These are phyloP conservation scores for Elephas maximus DNA, from an alignment of 2,113 vertebrate genomes.

Conservation along the genomic window DNA sequence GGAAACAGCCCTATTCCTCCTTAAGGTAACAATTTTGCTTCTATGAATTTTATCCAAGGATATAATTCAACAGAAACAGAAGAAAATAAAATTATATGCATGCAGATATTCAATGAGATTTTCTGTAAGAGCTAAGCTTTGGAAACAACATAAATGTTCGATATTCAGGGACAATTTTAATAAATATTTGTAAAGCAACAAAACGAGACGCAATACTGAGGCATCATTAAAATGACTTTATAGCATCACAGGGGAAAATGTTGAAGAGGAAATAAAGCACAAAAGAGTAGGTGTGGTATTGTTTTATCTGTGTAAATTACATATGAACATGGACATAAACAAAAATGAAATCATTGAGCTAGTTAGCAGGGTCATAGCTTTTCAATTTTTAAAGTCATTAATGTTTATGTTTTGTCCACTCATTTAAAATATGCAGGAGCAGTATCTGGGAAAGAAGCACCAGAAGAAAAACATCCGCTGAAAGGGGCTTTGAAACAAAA, in stretches of 20 bases:
- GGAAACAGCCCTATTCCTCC: neutral
- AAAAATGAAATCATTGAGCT: neutral
- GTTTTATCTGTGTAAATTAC: neutral
- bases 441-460: neutral
- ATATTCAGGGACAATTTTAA: neutral
- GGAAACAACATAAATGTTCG: conserved; percentile 9
- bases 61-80: conserved; percentile 11
- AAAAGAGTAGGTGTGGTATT: neutral
- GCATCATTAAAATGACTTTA: conserved; percentile 43
- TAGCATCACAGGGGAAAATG: neutral
- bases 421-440: neutral
- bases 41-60: neutral
- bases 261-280: neutral
- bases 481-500: neutral
- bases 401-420: neutral
- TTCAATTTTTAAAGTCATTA: neutral
- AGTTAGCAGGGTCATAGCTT: neutral
- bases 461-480: conserved; percentile 5
- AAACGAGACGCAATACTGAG: neutral
- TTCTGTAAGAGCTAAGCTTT: conserved; percentile 32
- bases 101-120: neutral
- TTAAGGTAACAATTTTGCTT: neutral
- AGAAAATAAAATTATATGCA: conserved; percentile 1
- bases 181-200: conserved; percentile 25
- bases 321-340: neutral